Evolutionary conservation across 1,140 invertebrate species (phyloP), one percentile per base, ranked within the genome.

Genomic region (Drosophila sp.): DNA sequence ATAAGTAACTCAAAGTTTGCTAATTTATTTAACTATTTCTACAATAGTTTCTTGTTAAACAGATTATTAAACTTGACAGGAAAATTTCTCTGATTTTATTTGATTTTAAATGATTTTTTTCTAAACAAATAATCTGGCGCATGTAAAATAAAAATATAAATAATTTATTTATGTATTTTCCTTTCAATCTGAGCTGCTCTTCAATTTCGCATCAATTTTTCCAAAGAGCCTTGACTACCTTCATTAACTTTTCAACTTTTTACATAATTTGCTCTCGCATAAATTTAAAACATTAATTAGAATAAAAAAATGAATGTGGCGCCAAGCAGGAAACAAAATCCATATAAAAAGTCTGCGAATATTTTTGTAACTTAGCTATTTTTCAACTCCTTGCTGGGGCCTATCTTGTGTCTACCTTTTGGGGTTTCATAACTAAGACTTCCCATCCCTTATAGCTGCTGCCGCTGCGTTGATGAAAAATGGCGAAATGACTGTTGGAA

Each of bases 401-500:
- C 21, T 70, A 70, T 58, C 62, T 67, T 53, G 59, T 50, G 36
- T 46, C 38, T 62, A 14, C 25, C 56, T 38, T 54, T 50, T 50
- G 46, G 40, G 29, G 43, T 38, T 48, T 54, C 40, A 64, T 56
- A 63, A 45, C 45, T 69, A 16, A 48, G 41, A 59, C 14, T 18
- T 16, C 57, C 29, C 36, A 29, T 46, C 45, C 14, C 21, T 38
- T 9, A 21, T 2, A 21, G 11, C 13, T 16, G 9, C 40, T 45
- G 11, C n/a, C n/a, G n/a, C n/a, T 9, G 13, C 18, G 5, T 9
- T 41, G 58, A 38, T 83, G 58, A 80, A 78, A 84, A 86, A 84
- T 86, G 80, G 80, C 81, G 77, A 74, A 78, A 54, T 45, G 70
- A 74, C 76, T 78, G 76, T 57, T n/a, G 27, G 64, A 64, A 76